These are phyloP conservation scores for Archocentrus centrarchus DNA, from an alignment of 2,113 vertebrate species.

Conservation along the genomic window DNA sequence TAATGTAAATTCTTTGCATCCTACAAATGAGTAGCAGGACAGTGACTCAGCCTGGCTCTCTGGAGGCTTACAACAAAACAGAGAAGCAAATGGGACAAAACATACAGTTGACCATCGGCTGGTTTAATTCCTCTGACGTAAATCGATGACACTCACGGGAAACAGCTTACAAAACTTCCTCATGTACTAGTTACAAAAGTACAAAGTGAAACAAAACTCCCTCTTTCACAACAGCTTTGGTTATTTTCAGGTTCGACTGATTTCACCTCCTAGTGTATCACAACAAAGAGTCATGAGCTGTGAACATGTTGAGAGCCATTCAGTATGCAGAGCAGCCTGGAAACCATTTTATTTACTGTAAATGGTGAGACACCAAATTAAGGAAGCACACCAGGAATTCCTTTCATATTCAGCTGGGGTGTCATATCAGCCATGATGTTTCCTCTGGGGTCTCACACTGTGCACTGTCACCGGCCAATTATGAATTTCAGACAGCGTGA, in stretches of 20 bases:
- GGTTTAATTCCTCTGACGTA: slow-evolving; percentile 52
- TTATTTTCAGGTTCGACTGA: not conserved
- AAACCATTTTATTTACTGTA: slow-evolving; percentile 48
- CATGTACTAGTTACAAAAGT: slow-evolving; percentile 38
- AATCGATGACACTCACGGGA: slow-evolving; percentile 10
- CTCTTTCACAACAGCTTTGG: not conserved
- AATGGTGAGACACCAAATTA: slow-evolving; percentile 38
- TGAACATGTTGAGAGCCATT: slow-evolving; percentile 13
- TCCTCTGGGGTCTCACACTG: not conserved
- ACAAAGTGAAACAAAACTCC: slow-evolving; percentile 43
- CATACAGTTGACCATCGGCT: not conserved
- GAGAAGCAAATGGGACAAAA: not conserved
- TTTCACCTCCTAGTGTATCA: not conserved
- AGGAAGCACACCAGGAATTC: not conserved
- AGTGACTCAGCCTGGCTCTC: not conserved
- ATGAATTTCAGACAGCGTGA: not conserved
- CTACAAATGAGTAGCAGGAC: not conserved
- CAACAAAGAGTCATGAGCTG: not conserved
- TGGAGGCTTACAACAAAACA: not conserved
- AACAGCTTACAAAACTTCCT: slow-evolving; percentile 48
- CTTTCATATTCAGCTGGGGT: not conserved
- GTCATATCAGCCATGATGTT: not conserved
- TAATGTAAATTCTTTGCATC: not conserved
- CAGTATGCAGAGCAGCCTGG: slow-evolving; percentile 11
- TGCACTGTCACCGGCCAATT: no score